Percentiles rank a stretch among this genome's conserved stretches.
Conservation (phyloP, 2,797 vertebrate genomes). For the Clarias fuscus region DNA sequence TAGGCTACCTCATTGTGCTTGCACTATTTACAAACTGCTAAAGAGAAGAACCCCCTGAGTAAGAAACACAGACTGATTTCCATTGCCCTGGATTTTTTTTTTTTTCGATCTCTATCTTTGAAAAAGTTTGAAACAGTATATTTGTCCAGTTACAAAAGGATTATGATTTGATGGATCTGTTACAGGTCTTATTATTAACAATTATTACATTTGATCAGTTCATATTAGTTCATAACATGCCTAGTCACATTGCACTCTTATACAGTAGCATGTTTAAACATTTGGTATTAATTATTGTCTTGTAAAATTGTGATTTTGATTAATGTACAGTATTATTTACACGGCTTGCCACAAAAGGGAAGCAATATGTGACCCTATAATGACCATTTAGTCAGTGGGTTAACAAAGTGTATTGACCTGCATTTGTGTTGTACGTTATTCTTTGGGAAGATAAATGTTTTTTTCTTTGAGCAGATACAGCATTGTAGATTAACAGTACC, state of each 20-base stretch:
- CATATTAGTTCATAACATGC: not conserved
- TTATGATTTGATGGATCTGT: not conserved
- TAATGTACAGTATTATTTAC: conserved; percentile 1
- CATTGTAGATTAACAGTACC: conserved; percentile 18
- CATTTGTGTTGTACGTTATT: conserved; percentile 17
- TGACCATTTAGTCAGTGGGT: conserved; percentile 1
- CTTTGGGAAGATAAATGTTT: conserved; percentile 28
- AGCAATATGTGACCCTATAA: not conserved
- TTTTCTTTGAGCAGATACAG: conserved; percentile 19
- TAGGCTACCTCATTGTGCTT: not conserved
- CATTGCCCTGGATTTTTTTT: not conserved
- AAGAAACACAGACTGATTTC: not conserved
- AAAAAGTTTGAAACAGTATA: not conserved
- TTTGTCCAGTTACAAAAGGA: not conserved
- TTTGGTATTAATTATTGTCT: conserved; percentile 10
- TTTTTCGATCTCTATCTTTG: not conserved
- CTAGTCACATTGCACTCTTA: not conserved
- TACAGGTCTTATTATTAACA: not conserved
- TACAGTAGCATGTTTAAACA: not conserved
- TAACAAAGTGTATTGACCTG: conserved; percentile 31
- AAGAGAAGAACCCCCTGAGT: not conserved
- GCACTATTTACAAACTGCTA: not conserved
- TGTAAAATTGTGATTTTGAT: conserved; percentile 9
- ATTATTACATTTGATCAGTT: not conserved
- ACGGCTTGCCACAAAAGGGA: not conserved